A percentile compares a stretch with the other conserved stretches of the same genome.
phyloP scores from a whole-genome alignment of 2,797 vertebrate species.

The Melopsittacus undulatus region DNA sequence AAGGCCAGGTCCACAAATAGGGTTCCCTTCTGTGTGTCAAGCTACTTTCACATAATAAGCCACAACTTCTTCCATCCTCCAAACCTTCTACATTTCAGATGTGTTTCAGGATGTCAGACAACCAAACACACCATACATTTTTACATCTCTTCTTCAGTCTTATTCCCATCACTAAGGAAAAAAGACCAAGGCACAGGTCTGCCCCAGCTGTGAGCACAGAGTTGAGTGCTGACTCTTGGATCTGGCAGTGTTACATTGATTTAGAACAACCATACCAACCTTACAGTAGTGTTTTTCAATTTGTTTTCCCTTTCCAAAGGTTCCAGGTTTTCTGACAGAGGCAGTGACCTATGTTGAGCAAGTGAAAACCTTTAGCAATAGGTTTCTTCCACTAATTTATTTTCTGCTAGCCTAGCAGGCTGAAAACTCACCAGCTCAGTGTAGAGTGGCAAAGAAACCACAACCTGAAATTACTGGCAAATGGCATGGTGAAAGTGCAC shows the following conservation, averaged over 20 bases:
- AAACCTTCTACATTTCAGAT: background rate
- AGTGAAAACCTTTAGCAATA: background rate
- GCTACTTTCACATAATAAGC: background rate
- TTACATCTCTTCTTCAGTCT: background rate
- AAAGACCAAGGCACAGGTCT: background rate
- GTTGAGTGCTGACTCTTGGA: background rate
- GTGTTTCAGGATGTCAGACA: background rate
- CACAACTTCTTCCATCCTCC: background rate
- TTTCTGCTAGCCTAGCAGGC: background rate
- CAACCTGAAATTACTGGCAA: background rate
- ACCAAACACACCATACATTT: background rate
- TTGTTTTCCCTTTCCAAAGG: background rate
- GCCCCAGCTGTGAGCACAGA: background rate
- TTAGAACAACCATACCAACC: background rate
- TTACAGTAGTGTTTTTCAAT: background rate
- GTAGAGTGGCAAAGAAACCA: background rate
- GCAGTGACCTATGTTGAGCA: background rate
- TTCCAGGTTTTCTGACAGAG: background rate
- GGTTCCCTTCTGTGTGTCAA: background rate
- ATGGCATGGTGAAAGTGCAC: accelerated
- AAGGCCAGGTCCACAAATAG: background rate
- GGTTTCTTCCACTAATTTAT: background rate
- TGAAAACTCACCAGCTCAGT: background rate
- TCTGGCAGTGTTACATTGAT: background rate
- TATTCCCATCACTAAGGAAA: background rate